Evolutionary conservation across 2,797 vertebrate genomes (phyloP).

Genomic region (Macrochelys suwanniensis): DNA sequence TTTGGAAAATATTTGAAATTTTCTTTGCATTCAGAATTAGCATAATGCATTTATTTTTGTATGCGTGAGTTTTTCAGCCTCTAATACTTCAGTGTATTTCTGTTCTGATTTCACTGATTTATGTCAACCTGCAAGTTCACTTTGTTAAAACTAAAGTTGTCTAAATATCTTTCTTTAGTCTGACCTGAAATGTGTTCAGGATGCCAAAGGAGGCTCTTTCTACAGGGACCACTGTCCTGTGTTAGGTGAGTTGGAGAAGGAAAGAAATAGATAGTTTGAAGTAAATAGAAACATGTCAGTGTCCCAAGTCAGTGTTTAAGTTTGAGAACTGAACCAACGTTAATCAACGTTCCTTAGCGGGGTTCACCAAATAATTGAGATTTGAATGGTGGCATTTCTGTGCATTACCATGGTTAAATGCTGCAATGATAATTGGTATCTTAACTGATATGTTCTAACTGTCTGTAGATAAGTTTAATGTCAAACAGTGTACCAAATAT

Average conservation of each 20-base stretch:
- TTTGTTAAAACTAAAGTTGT: conserved; percentile 38
- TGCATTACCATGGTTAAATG: neutral
- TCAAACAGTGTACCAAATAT: neutral
- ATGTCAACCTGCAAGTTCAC: neutral
- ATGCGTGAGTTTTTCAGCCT: neutral
- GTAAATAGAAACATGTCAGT: neutral
- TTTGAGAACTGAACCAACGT: neutral
- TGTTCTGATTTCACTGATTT: conserved; percentile 19
- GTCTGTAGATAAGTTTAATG: neutral
- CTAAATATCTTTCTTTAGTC: conserved; percentile 84
- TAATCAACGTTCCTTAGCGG: neutral
- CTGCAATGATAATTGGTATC: neutral
- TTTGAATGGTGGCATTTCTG: neutral
- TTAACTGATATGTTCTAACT: neutral
- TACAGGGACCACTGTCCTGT: conserved; percentile 99
- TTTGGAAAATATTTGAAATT: neutral
- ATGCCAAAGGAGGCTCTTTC: conserved; percentile 99
- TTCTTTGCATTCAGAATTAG: neutral
- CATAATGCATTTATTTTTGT: neutral
- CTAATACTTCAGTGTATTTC: neutral
- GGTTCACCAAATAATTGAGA: neutral
- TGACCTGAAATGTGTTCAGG: conserved; percentile 98
- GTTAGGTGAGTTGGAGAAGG: conserved; percentile 88
- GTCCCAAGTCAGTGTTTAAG: neutral
- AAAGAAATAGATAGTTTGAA: neutral